Conservation (phyloP, 2,888 invertebrate genomes). For the Spialia ferax region DNA sequence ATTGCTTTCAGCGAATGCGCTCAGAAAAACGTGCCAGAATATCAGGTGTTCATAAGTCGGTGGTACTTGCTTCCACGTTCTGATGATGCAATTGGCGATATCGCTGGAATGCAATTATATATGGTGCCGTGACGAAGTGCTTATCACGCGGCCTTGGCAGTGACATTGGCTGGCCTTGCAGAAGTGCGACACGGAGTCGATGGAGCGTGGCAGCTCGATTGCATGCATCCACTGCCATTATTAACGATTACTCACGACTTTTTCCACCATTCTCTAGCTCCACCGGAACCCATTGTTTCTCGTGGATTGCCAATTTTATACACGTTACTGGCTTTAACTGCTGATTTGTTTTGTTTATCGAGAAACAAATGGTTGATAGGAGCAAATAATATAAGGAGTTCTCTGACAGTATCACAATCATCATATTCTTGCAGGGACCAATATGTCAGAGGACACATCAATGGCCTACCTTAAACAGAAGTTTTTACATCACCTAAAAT, state of each 20-base stretch:
- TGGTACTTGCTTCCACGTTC: slow-evolving; percentile 60
- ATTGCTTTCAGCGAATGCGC: neutral
- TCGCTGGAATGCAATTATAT: slow-evolving; percentile 80
- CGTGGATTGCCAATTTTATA: slow-evolving; percentile 18
- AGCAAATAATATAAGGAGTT: no score
- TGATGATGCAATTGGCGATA: slow-evolving; percentile 75
- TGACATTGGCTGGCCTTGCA: slow-evolving; percentile 66
- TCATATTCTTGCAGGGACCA: no score
- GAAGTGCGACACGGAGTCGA: slow-evolving; percentile 43
- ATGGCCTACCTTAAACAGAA: no score
- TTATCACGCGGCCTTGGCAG: slow-evolving; percentile 80
- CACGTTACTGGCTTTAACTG: neutral
- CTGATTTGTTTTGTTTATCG: neutral
- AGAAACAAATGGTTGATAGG: no score
- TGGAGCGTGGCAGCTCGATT: slow-evolving; percentile 21
- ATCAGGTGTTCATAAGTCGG: slow-evolving; percentile 10
- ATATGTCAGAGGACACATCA: no score
- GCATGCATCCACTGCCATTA: slow-evolving; percentile 30
- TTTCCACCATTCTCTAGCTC: slow-evolving; percentile 14
- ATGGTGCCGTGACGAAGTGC: slow-evolving; percentile 72
- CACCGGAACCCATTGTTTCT: slow-evolving; percentile 29
- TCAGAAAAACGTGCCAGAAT: slow-evolving; percentile 16
- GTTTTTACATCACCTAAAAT: no score
- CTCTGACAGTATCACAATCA: no score
- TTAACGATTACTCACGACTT: slow-evolving; percentile 27